Base-by-base conservation (phyloP, 2,888 invertebrate species). In the Orthosia incerta region DNA sequence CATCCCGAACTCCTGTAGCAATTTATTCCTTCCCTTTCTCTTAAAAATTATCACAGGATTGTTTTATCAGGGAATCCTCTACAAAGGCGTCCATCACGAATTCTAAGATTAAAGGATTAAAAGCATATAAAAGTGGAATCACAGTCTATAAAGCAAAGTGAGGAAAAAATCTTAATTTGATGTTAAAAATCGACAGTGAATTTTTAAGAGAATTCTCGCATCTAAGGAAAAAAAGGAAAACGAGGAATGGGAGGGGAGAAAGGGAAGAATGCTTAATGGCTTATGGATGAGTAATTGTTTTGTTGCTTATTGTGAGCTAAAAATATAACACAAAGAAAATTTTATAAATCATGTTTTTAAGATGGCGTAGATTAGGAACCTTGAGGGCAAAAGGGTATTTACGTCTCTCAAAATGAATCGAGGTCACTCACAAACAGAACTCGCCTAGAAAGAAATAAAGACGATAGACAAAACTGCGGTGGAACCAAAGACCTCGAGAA, bases 91-190 rank as follows among this genome's bases (percentile, higher is more conserved):
- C 62, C 56, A 60, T 71, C 65, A 75, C 15, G 11, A 74, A 56
- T 69, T 63, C 39, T 26, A 61, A 73, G 74, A 74, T 82, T 61
- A 82, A 82, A 82, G 80, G 79, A 75, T 84, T 82, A 60, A 71
- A 71, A 77, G 45, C 20, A 70, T 61, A 62, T 59, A 71, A 71
- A 73, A 79, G 57, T 71, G 50, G 65, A 74, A 79, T 66, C 59
- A 56, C 13, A 53, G 71, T 39, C 50, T 55, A 55, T 12, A 48
- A 67, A 66, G 60, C 39, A 66, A 71, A 68, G 64, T 62, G 68
- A 53, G 45, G 45, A 62, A 76, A 68, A 69, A 76, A 63, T 20
- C 48, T 46, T 65, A 63, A 67, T 84, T 76, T 73, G 20, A 63
- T 57, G 60, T 71, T 50, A 68, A 68, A 80, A 74, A 82, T 77